These are phyloP conservation scores for Gallinago nigripennis DNA, from an alignment of 2,797 vertebrate genomes.

Conservation along the genomic window DNA sequence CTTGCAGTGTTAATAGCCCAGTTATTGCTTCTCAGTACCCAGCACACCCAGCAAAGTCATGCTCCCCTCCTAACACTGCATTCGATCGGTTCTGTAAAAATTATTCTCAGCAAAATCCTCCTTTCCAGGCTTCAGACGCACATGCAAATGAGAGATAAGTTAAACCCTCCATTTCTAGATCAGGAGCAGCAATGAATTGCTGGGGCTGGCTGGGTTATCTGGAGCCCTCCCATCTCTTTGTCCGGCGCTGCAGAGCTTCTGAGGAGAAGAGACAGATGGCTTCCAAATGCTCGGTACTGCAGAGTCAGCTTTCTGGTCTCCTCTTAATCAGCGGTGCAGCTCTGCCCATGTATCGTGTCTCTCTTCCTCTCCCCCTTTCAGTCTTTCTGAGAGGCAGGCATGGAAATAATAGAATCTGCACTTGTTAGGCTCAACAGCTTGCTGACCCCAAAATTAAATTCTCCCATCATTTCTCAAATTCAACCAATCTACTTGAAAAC, in stretches of 20 bases:
- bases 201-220: neutral
- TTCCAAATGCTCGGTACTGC: neutral
- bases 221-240: constrained; percentile 31
- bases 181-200: neutral
- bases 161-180: neutral
- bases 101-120: neutral
- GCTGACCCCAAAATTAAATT: neutral
- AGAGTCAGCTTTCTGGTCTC: neutral
- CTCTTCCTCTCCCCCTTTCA: neutral
- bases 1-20: neutral
- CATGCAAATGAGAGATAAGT: neutral
- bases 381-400: neutral
- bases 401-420: neutral
- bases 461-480: neutral
- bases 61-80: neutral
- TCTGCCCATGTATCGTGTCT: neutral
- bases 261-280: neutral
- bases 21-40: neutral
- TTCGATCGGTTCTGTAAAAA: neutral
- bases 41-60: neutral
- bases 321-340: neutral
- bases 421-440: neutral
- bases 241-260: neutral
- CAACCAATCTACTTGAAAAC: neutral
- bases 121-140: neutral